phyloP scores from a whole-genome alignment of 2,888 invertebrate genomes.

The Rutpela maculata region DNA sequence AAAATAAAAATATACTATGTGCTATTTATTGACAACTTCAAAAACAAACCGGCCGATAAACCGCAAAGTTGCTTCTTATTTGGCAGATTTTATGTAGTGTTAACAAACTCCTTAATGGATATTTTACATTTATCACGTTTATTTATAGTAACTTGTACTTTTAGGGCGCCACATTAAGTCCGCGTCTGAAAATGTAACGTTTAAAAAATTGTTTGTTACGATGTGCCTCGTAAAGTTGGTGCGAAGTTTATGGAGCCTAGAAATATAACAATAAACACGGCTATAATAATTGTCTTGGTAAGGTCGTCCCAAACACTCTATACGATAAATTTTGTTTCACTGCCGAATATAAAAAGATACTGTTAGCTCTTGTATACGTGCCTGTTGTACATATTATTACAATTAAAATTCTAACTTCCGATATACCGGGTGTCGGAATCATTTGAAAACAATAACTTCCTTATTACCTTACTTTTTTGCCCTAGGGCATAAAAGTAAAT shows the following conservation, averaged over 20 bases:
- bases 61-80: not conserved
- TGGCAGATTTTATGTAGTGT: conserved; percentile 8
- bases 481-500: too few species aligned
- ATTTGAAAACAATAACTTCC: too few species aligned
- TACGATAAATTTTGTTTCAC: not conserved
- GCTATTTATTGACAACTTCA: too few species aligned
- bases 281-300: not conserved
- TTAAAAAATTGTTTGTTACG: not conserved
- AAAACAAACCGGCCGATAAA: not conserved
- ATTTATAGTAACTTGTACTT: conserved; percentile 10
- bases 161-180: conserved; percentile 7
- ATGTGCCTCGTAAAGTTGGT: conserved; percentile 3
- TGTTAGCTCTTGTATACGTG: not conserved
- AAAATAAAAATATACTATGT: too few species aligned
- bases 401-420: not conserved
- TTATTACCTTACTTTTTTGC: too few species aligned
- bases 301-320: not conserved
- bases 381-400: not conserved
- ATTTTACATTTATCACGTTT: conserved; percentile 18
- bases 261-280: not conserved
- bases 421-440: too few species aligned
- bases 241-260: not conserved
- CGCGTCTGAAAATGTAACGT: not conserved
- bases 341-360: not conserved
- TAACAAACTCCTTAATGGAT: conserved; percentile 14